phyloP scores from a whole-genome alignment of 2,113 vertebrate species.

The Ictalurus furcatus region DNA sequence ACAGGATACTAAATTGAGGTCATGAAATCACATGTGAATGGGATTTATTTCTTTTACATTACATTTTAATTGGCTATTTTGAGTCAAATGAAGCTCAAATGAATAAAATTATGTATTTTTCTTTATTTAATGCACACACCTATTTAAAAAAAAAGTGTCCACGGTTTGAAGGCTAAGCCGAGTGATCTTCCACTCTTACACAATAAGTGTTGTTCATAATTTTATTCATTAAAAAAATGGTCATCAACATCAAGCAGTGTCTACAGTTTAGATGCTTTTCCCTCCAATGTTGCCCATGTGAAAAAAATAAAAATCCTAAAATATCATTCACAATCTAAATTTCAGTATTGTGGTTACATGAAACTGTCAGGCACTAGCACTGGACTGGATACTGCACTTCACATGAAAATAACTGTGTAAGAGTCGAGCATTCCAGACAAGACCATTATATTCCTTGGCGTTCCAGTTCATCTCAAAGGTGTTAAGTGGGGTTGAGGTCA shows the following conservation, averaged over 20 bases:
- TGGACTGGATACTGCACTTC: background rate
- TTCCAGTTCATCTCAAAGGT: background rate
- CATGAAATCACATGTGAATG: background rate
- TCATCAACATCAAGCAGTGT: background rate
- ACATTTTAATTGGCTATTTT: background rate
- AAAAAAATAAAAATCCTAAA: background rate
- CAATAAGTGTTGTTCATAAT: background rate
- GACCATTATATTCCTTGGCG: background rate
- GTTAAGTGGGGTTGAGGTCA: background rate
- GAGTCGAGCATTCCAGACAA: background rate
- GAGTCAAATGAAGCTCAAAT: background rate
- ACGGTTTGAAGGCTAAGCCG: background rate
- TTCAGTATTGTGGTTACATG: background rate
- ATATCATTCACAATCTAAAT: background rate
- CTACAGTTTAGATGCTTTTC: background rate
- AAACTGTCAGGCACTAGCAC: background rate
- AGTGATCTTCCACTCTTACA: background rate
- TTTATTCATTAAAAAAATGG: background rate
- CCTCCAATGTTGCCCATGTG: background rate
- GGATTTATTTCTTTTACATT: background rate
- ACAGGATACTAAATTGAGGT: background rate
- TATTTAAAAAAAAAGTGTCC: background rate
- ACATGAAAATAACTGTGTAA: background rate
- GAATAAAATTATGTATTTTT: background rate
- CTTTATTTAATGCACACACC: background rate